These are phyloP conservation scores for Hydropotes inermis DNA, from an alignment of 2,113 vertebrate genomes.

Conservation along the genomic window DNA sequence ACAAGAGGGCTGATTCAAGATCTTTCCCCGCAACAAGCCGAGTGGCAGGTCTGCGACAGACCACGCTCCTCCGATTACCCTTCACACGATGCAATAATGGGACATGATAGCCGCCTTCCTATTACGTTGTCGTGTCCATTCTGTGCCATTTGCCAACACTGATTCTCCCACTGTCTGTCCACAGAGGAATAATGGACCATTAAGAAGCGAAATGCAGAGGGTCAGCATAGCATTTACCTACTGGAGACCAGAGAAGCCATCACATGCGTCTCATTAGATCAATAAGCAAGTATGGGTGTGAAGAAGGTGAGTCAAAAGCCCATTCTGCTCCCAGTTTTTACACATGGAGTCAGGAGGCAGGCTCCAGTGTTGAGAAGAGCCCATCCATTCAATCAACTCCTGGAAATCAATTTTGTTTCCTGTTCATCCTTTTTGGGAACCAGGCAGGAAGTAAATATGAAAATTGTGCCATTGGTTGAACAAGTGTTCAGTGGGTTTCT, in stretches of 20 bases:
- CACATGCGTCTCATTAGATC: neutral
- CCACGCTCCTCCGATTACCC: slow-evolving; percentile 53
- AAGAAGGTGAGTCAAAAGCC: neutral
- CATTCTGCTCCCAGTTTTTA: neutral
- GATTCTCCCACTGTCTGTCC: neutral
- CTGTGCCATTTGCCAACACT: neutral
- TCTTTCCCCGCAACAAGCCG: slow-evolving; percentile 37
- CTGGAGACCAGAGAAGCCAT: neutral
- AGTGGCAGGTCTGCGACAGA: slow-evolving; percentile 54
- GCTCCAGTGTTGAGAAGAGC: neutral
- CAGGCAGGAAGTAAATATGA: slow-evolving; percentile 21
- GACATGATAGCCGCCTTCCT: slow-evolving; percentile 64
- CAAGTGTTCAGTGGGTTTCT: neutral
- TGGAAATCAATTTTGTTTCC: slow-evolving; percentile 45
- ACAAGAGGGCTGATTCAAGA: slow-evolving; percentile 59
- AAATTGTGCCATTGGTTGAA: slow-evolving; percentile 35
- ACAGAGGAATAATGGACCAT: slow-evolving; percentile 25
- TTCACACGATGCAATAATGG: slow-evolving; percentile 72
- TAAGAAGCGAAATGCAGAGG: neutral
- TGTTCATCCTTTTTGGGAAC: neutral
- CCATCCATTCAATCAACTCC: neutral
- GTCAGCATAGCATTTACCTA: neutral
- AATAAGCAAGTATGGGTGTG: neutral
- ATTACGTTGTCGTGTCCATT: slow-evolving; percentile 26
- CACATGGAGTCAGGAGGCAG: neutral